These are phyloP conservation scores for Germaria angustata DNA, from an alignment of 2,888 invertebrate genomes.

Conservation along the genomic window DNA sequence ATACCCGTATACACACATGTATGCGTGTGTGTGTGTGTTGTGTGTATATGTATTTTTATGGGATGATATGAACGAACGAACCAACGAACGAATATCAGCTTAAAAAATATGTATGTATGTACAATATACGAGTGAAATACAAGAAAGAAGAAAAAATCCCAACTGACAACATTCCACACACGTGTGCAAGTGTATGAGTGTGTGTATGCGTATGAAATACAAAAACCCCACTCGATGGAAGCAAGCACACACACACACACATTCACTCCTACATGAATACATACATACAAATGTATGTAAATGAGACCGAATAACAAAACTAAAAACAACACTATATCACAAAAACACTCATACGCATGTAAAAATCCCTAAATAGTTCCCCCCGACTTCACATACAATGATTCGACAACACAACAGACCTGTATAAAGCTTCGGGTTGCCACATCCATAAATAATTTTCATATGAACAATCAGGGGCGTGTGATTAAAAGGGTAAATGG, in stretches of 20 bases:
- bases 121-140: constrained; percentile 45
- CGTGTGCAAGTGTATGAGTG: constrained; percentile 60
- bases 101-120: constrained; percentile 56
- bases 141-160: constrained; percentile 71
- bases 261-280: no score
- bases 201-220: constrained; percentile 50
- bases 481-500: neutral
- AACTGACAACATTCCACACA: constrained; percentile 75
- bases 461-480: constrained; percentile 7
- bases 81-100: constrained; percentile 56
- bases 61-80: constrained; percentile 58
- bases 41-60: constrained; percentile 44
- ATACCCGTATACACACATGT: neutral
- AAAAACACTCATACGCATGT: neutral
- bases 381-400: constrained; percentile 21
- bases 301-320: constrained; percentile 63
- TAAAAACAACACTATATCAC: constrained; percentile 47
- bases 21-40: neutral
- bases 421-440: constrained; percentile 46
- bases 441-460: constrained; percentile 14
- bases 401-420: neutral
- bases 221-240: constrained; percentile 63
- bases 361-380: constrained; percentile 48
- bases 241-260: no score
- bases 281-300: no score